Evolutionary conservation across 2,888 invertebrate genomes (phyloP).

Genomic region (Euzophera pinguis): DNA sequence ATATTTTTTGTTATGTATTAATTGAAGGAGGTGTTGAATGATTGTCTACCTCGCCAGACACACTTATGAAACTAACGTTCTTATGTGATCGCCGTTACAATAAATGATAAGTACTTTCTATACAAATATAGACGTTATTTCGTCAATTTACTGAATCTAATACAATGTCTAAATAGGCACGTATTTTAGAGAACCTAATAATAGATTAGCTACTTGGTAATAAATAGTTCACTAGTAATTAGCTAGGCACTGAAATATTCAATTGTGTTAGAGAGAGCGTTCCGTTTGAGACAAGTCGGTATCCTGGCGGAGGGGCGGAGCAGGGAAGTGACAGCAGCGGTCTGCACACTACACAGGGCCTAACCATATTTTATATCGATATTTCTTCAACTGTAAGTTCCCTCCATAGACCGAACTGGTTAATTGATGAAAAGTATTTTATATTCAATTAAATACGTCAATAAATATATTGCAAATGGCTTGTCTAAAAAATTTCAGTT

Average conservation of each 20-base stretch:
- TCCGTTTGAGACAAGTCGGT: not conserved
- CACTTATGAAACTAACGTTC: not conserved
- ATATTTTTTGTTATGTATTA: not conserved
- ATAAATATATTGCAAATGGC: too few species aligned
- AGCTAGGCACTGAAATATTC: slow-evolving; percentile 6
- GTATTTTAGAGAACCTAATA: not conserved
- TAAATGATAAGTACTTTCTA: too few species aligned
- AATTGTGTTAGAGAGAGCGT: not conserved
- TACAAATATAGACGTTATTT: not conserved
- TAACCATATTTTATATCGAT: too few species aligned
- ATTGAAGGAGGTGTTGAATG: too few species aligned
- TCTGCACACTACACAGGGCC: too few species aligned
- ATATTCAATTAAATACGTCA: too few species aligned
- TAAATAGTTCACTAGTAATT: not conserved
- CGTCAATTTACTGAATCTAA: slow-evolving; percentile 6
- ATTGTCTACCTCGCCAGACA: too few species aligned
- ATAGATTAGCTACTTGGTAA: not conserved
- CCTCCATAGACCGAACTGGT: too few species aligned
- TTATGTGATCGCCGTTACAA: not conserved
- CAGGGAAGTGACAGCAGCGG: too few species aligned
- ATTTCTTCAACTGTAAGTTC: too few species aligned
- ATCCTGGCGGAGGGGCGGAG: not conserved
- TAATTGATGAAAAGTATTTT: too few species aligned
- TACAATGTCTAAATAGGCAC: not conserved
- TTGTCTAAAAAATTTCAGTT: too few species aligned